Percentiles rank a stretch among this genome's conserved stretches.
Conservation (phyloP, 2,888 invertebrate genomes). For the Phragmatobia fuliginosa region DNA sequence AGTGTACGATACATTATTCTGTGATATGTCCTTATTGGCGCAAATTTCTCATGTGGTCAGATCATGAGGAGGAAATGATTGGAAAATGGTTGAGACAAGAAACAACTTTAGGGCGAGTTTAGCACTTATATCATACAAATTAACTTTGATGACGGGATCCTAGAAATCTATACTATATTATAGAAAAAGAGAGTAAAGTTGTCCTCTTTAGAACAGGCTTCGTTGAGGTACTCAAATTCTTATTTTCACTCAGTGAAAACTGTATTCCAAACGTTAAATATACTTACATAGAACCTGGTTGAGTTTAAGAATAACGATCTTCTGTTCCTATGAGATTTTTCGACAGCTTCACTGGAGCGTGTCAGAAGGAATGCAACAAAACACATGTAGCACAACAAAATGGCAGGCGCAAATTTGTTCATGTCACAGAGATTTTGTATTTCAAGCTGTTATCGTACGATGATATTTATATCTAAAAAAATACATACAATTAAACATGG, state of each 20-base stretch:
- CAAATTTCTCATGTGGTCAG: no score
- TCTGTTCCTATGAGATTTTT: conserved; percentile 52
- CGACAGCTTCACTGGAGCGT: conserved; percentile 62
- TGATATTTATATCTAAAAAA: neutral
- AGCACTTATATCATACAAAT: no score
- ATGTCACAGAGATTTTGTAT: conserved; percentile 31
- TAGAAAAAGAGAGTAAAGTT: neutral
- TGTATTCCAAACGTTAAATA: neutral
- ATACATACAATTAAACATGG: no score
- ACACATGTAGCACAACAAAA: conserved; percentile 63
- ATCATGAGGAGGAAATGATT: no score
- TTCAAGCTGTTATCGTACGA: neutral
- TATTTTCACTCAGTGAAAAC: no score
- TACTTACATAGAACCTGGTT: conserved; percentile 77
- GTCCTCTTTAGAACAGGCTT: no score
- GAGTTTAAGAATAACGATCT: conserved; percentile 71
- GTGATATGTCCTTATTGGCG: no score
- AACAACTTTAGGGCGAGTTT: no score
- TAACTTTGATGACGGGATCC: neutral
- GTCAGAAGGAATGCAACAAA: conserved; percentile 62
- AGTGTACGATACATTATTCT: no score
- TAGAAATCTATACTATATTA: neutral
- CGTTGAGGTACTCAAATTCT: no score
- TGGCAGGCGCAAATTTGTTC: conserved; percentile 54
- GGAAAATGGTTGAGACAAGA: no score